These are phyloP conservation scores for Eufriesea mexicana DNA, from an alignment of 1,140 invertebrate genomes.

Conservation along the genomic window DNA sequence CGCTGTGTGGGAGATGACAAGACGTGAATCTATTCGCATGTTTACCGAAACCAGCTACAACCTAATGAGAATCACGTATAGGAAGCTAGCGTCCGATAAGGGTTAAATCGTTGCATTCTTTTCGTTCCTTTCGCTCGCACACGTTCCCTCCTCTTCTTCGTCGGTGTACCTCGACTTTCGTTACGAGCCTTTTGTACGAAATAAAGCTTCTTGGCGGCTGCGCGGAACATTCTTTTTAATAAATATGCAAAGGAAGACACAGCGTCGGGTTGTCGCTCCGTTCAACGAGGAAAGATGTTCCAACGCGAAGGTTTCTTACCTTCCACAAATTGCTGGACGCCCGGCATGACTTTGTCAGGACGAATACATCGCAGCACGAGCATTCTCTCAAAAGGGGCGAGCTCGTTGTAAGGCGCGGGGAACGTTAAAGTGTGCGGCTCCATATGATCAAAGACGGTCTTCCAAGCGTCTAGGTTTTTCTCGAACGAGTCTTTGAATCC, in stretches of 20 bases:
- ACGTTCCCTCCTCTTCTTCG: too few species aligned
- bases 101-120: too few species aligned
- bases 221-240: neutral
- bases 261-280: neutral
- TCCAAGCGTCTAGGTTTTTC: constrained; percentile 87
- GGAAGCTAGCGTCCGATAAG: too few species aligned
- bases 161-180: too few species aligned
- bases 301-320: constrained; percentile 80
- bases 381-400: constrained; percentile 90
- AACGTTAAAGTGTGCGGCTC: constrained; percentile 88
- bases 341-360: constrained; percentile 94
- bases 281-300: neutral
- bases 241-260: neutral
- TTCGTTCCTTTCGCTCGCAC: too few species aligned
- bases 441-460: constrained; percentile 87
- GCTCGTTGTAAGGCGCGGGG: constrained; percentile 88
- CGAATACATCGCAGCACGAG: constrained; percentile 91
- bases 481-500: constrained; percentile 85
- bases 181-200: neutral
- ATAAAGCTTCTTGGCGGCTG: too few species aligned
- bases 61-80: too few species aligned
- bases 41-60: too few species aligned
- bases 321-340: constrained; percentile 89
- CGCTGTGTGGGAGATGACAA: too few species aligned
- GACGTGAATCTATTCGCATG: too few species aligned